Percentiles rank a stretch among this genome's conserved stretches.
Evolutionary conservation across 2,113 vertebrate species (phyloP).

Genomic region (Junco hyemalis): DNA sequence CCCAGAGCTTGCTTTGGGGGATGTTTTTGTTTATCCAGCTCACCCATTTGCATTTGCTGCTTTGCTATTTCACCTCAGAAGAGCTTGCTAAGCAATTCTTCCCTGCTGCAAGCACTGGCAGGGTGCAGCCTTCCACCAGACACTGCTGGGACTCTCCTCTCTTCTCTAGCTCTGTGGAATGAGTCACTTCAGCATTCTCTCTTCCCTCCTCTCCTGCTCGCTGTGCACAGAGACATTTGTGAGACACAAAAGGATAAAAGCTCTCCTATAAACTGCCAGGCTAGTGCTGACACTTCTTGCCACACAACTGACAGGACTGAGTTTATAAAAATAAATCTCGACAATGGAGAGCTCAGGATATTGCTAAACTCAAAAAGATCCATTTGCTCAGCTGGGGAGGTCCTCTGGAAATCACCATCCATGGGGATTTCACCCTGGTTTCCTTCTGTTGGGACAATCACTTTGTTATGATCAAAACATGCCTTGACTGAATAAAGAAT

Average conservation of each 20-base stretch:
- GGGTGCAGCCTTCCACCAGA: neutral
- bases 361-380: neutral
- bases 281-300: constrained; percentile 21
- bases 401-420: neutral
- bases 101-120: neutral
- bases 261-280: neutral
- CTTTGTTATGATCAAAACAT: neutral
- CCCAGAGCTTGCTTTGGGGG: neutral
- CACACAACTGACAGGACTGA: neutral
- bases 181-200: neutral
- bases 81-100: constrained; percentile 25
- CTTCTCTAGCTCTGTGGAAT: neutral
- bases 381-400: neutral
- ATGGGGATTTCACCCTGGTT: neutral
- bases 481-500: neutral
- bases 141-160: neutral
- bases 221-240: neutral
- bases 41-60: neutral
- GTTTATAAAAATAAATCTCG: neutral
- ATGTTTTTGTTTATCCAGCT: constrained; percentile 38
- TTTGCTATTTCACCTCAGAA: neutral
- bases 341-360: neutral
- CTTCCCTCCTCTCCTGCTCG: neutral
- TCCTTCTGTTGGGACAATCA: neutral
- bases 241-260: constrained; percentile 22